Conservation (phyloP, 1,140 invertebrate genomes). For the Drosophila setifemur region DNA sequence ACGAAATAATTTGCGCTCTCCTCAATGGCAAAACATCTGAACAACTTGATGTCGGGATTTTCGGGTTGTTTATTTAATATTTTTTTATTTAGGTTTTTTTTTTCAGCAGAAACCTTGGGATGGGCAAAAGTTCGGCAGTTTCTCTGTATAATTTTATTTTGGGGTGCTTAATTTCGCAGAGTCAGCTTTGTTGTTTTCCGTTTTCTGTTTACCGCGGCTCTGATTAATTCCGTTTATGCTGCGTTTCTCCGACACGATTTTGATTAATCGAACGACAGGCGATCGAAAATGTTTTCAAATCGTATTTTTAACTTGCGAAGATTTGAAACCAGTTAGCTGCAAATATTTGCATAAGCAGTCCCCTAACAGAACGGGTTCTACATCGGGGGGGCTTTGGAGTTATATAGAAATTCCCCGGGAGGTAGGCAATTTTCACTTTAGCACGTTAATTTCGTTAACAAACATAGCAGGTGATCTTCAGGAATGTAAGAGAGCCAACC, state of each 20-base stretch:
- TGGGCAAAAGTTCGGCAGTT: constrained; percentile 28
- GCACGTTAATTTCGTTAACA: constrained; percentile 69
- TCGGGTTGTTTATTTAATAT: constrained; percentile 11
- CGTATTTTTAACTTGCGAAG: constrained; percentile 1
- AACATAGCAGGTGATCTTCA: constrained; percentile 50
- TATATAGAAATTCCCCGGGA: neutral
- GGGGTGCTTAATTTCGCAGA: constrained; percentile 2
- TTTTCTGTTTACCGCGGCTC: constrained; percentile 16
- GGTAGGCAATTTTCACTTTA: constrained; percentile 70
- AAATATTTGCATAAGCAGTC: constrained; percentile 24
- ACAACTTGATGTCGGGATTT: constrained; percentile 11
- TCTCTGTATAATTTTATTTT: constrained; percentile 23
- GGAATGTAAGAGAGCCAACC: constrained; percentile 52
- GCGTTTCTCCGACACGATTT: constrained; percentile 33
- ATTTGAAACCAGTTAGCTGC: constrained; percentile 28
- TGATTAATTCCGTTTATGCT: constrained; percentile 45
- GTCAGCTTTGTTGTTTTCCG: constrained; percentile 42
- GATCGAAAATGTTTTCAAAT: neutral
- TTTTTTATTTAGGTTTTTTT: neutral
- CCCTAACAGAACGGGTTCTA: constrained; percentile 25
- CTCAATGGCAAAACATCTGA: constrained; percentile 15
- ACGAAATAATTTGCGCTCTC: neutral
- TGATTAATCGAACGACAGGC: constrained; percentile 36
- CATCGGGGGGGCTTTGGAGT: neutral
- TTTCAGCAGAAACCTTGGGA: constrained; percentile 33